Evolutionary conservation across 2,113 vertebrate genomes (phyloP).

Genomic region (Brachirus orientalis): DNA sequence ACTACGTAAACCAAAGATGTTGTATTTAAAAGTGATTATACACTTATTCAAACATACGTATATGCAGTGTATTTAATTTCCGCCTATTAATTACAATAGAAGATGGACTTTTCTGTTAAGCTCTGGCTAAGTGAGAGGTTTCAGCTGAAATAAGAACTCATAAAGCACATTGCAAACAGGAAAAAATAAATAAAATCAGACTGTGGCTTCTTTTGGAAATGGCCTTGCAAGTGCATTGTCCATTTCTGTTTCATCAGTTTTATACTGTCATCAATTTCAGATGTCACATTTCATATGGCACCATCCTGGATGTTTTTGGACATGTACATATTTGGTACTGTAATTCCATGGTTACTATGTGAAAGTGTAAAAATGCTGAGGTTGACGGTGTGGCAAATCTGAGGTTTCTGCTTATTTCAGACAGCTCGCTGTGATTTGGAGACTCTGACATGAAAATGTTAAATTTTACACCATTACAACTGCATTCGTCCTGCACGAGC

Average conservation of each 20-base stretch:
- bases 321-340: not conserved
- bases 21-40: too few species aligned
- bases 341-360: not conserved
- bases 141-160: not conserved
- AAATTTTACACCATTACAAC: not conserved
- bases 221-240: not conserved
- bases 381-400: conserved; percentile 1
- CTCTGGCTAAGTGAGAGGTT: not conserved
- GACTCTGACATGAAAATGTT: conserved; percentile 16
- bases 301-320: too few species aligned
- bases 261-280: too few species aligned
- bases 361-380: not conserved
- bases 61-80: too few species aligned
- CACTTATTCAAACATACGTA: too few species aligned
- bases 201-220: not conserved
- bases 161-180: not conserved
- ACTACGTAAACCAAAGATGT: too few species aligned
- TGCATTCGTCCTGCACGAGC: not conserved
- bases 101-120: not conserved
- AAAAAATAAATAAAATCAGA: not conserved
- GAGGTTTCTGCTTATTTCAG: conserved; percentile 4
- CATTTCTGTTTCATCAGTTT: not conserved
- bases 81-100: too few species aligned
- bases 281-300: conserved; percentile 33
- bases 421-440: not conserved